phyloP scores from a whole-genome alignment of 2,113 vertebrate genomes.

The Hippocampus comes region DNA sequence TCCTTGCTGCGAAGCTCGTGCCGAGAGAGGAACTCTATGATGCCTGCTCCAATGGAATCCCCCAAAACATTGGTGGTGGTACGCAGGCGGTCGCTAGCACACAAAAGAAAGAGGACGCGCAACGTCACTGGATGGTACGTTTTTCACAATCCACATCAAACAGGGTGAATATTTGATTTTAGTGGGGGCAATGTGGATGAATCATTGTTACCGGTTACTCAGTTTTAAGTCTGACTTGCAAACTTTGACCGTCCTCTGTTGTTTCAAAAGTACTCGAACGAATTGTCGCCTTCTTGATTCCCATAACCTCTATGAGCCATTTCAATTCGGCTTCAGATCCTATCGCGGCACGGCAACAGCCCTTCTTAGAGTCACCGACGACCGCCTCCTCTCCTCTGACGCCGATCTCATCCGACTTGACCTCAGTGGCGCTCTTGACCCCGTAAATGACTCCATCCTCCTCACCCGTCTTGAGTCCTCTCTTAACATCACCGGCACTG shows the following conservation, averaged over 20 bases:
- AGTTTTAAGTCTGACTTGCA: not conserved
- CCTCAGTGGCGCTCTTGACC: too few relatives aligned
- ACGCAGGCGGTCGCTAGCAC: constrained; percentile 86
- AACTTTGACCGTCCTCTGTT: not conserved
- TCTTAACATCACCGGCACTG: too few relatives aligned
- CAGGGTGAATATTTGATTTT: not conserved
- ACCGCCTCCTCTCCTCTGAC: too few relatives aligned
- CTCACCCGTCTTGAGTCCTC: too few relatives aligned
- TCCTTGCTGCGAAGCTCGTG: constrained; percentile 87
- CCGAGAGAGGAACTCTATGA: constrained; percentile 89
- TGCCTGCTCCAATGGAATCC: constrained; percentile 92
- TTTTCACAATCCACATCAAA: not conserved
- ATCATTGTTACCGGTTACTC: not conserved
- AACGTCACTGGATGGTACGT: not conserved
- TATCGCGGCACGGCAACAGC: too few relatives aligned
- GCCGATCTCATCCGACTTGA: too few relatives aligned
- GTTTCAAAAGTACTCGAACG: not conserved
- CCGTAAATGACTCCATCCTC: too few relatives aligned
- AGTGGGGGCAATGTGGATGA: not conserved
- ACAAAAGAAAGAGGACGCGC: not conserved
- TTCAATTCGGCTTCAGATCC: too few relatives aligned
- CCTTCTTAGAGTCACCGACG: too few relatives aligned
- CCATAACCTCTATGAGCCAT: too few relatives aligned
- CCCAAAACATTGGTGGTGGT: constrained; percentile 95
- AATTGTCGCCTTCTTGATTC: too few relatives aligned